A percentile compares a stretch with the other conserved stretches of the same genome.
Conservation (phyloP, 2,888 invertebrate genomes). For the Rosalia funebris region DNA sequence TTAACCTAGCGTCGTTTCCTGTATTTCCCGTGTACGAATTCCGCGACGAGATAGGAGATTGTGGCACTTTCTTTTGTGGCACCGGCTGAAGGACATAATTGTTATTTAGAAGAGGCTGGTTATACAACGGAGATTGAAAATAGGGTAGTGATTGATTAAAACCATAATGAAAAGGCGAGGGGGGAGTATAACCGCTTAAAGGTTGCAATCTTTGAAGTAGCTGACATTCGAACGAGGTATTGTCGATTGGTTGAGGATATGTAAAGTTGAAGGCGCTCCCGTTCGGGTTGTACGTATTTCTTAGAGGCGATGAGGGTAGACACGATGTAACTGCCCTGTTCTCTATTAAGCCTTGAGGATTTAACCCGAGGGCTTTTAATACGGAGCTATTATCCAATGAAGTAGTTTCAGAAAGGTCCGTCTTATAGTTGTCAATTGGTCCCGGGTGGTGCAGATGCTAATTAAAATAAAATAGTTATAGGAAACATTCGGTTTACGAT, state of each 20-base stretch:
- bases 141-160: slow-evolving; percentile 50
- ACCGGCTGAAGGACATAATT: slow-evolving; percentile 59
- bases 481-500: neutral
- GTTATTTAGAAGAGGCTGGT: slow-evolving; percentile 52
- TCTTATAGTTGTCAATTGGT: slow-evolving; percentile 43
- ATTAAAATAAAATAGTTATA: slow-evolving; percentile 20
- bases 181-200: slow-evolving; percentile 63
- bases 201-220: slow-evolving; percentile 67
- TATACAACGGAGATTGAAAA: slow-evolving; percentile 49
- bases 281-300: slow-evolving; percentile 54
- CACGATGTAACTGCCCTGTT: slow-evolving; percentile 59
- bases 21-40: slow-evolving; percentile 57
- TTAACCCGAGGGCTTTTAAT: slow-evolving; percentile 54
- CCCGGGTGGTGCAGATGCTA: slow-evolving; percentile 43
- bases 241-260: slow-evolving; percentile 50
- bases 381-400: slow-evolving; percentile 55
- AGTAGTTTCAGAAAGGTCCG: slow-evolving; percentile 48
- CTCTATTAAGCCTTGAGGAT: slow-evolving; percentile 58
- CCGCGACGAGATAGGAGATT: slow-evolving; percentile 54
- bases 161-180: slow-evolving; percentile 48
- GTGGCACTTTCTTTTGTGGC: slow-evolving; percentile 58
- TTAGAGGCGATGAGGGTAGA: slow-evolving; percentile 58
- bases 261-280: slow-evolving; percentile 57
- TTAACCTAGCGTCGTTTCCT: slow-evolving; percentile 50
- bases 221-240: slow-evolving; percentile 62